Conservation (phyloP, 2,797 vertebrate genomes). For the Oreochromis mossambicus region DNA sequence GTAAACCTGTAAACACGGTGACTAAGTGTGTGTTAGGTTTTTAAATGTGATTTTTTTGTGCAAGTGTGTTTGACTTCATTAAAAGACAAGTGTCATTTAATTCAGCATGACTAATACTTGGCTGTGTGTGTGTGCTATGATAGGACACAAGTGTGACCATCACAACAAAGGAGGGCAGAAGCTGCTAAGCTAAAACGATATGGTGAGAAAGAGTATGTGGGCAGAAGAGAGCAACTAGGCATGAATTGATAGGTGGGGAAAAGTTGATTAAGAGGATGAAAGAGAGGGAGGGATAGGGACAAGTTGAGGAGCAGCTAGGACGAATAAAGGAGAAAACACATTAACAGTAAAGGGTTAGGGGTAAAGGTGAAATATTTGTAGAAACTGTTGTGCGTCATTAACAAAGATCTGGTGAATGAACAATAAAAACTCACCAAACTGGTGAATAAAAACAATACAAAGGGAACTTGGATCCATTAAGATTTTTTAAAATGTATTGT, state of each 20-base stretch:
- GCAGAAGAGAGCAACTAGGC: background rate
- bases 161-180: slow-evolving; percentile 17
- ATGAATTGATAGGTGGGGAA: background rate
- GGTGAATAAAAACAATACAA: background rate
- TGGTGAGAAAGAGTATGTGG: background rate
- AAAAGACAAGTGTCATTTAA: background rate
- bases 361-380: background rate
- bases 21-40: background rate
- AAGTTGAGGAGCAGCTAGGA: background rate
- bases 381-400: background rate
- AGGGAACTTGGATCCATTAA: background rate
- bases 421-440: background rate
- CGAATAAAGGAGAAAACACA: background rate
- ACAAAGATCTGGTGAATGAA: background rate
- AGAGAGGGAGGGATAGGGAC: background rate
- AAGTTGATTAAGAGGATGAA: background rate
- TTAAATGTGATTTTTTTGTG: background rate
- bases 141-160: background rate
- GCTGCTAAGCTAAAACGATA: background rate
- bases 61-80: background rate
- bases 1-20: background rate
- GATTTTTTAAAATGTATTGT: accelerated
- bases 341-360: background rate
- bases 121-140: background rate
- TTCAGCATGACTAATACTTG: background rate